Evolutionary conservation across 2,113 vertebrate species (phyloP).

Genomic region (Rissa tridactyla): DNA sequence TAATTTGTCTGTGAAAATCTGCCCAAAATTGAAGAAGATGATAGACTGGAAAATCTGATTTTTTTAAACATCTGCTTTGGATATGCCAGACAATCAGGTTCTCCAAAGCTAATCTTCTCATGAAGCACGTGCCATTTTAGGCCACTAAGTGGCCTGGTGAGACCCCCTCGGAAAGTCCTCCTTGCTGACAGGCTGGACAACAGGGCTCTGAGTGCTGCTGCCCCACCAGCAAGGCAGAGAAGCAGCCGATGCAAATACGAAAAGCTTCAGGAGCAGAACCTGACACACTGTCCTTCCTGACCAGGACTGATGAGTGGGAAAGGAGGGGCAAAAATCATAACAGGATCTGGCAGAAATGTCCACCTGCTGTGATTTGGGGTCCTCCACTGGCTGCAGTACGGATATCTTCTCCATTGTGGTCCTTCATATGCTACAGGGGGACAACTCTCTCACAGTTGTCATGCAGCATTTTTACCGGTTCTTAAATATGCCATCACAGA

Average conservation of each 20-base stretch:
- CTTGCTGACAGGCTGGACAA: not conserved
- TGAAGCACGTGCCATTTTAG: not conserved
- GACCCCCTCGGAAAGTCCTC: not conserved
- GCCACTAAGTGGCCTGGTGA: not conserved
- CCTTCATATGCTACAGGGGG: not conserved
- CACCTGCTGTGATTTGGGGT: rapidly evolving
- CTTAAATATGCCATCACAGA: not conserved
- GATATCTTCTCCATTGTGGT: not conserved
- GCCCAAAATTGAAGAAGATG: not conserved
- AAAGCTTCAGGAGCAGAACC: not conserved
- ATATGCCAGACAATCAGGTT: not conserved
- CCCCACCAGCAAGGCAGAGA: not conserved
- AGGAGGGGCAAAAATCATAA: not conserved
- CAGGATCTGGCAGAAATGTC: not conserved
- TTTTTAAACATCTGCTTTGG: not conserved
- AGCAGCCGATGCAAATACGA: rapidly evolving
- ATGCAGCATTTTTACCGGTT: not conserved
- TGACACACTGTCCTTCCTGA: not conserved
- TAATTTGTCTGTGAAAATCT: not conserved
- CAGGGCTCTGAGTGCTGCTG: not conserved
- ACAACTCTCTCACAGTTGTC: not conserved
- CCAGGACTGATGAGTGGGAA: not conserved
- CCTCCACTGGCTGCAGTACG: not conserved
- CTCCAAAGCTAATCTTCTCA: not conserved
- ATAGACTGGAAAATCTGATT: not conserved